A percentile compares a stretch with the other conserved stretches of the same genome.
Evolutionary conservation across 2,888 invertebrate species (phyloP).

Genomic region (Drosophila fulvimacula): DNA sequence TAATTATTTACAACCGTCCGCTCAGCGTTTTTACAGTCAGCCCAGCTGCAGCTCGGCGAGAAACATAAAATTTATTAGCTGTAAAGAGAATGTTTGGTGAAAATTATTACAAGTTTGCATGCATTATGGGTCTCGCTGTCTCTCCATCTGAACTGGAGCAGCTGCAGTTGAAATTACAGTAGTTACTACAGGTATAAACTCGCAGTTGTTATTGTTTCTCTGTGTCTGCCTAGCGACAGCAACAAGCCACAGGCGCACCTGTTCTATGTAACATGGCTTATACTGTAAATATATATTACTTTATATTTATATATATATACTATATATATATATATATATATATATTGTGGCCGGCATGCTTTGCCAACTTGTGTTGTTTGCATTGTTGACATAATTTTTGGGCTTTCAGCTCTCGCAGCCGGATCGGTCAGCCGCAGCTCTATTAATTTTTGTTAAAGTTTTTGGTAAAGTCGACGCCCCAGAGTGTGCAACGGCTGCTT

Average conservation of each 20-base stretch:
- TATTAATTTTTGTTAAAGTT: slow-evolving; percentile 47
- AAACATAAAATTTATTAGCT: slow-evolving; percentile 67
- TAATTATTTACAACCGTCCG: slow-evolving; percentile 58
- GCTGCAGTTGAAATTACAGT: slow-evolving; percentile 54
- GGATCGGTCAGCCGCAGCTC: slow-evolving; percentile 41
- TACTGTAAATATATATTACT: neutral
- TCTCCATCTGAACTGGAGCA: slow-evolving; percentile 31
- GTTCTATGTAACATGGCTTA: slow-evolving; percentile 24
- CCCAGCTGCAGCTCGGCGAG: slow-evolving; percentile 36
- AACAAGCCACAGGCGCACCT: slow-evolving; percentile 38
- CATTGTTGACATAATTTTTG: slow-evolving; percentile 55
- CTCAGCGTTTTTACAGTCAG: slow-evolving; percentile 53
- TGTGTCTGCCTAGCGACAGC: slow-evolving; percentile 10
- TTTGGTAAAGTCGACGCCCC: slow-evolving; percentile 18
- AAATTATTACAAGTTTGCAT: slow-evolving; percentile 74
- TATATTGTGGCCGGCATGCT: slow-evolving; percentile 35
- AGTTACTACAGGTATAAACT: slow-evolving; percentile 15
- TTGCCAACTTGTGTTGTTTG: slow-evolving; percentile 14
- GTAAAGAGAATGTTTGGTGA: slow-evolving; percentile 57
- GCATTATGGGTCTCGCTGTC: slow-evolving; percentile 58
- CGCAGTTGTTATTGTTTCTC: slow-evolving; percentile 14
- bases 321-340: neutral
- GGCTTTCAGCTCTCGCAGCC: slow-evolving; percentile 10
- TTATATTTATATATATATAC: slow-evolving; percentile 27
- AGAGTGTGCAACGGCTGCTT: slow-evolving; percentile 34